Evolutionary conservation across 2,888 invertebrate genomes (phyloP).

Genomic region (Thelaira solivaga): DNA sequence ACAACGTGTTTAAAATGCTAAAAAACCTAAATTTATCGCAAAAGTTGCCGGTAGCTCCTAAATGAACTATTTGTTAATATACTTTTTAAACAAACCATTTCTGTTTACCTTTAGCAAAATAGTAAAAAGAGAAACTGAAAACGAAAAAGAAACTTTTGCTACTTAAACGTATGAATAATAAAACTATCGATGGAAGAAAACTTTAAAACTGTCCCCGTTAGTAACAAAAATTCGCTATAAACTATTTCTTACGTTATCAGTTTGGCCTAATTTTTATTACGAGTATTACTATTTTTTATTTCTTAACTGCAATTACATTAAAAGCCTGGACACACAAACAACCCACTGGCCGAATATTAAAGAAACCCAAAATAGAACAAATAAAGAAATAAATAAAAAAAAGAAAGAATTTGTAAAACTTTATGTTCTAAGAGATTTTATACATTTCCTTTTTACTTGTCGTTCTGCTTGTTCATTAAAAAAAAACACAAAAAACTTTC

Average conservation of each 20-base stretch:
- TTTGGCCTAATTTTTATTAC: constrained; percentile 54
- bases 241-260: constrained; percentile 61
- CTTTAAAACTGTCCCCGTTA: constrained; percentile 52
- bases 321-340: constrained; percentile 34
- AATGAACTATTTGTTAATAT: too few species aligned
- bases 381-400: not conserved
- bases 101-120: too few species aligned
- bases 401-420: constrained; percentile 34
- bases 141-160: not conserved
- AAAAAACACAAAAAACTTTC: constrained; percentile 15
- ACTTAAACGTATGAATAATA: constrained; percentile 12
- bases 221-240: constrained; percentile 36
- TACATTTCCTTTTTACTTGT: constrained; percentile 26
- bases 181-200: constrained; percentile 22
- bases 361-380: not conserved
- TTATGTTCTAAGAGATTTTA: constrained; percentile 41
- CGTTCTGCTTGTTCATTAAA: not conserved
- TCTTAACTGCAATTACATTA: constrained; percentile 46
- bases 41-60: too few species aligned
- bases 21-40: constrained; percentile 17
- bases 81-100: too few species aligned
- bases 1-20: constrained; percentile 19
- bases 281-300: not conserved
- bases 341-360: constrained; percentile 14
- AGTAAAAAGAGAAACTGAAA: too few species aligned